These are phyloP conservation scores for Noctua pronuba DNA, from an alignment of 2,888 invertebrate genomes.

Conservation along the genomic window DNA sequence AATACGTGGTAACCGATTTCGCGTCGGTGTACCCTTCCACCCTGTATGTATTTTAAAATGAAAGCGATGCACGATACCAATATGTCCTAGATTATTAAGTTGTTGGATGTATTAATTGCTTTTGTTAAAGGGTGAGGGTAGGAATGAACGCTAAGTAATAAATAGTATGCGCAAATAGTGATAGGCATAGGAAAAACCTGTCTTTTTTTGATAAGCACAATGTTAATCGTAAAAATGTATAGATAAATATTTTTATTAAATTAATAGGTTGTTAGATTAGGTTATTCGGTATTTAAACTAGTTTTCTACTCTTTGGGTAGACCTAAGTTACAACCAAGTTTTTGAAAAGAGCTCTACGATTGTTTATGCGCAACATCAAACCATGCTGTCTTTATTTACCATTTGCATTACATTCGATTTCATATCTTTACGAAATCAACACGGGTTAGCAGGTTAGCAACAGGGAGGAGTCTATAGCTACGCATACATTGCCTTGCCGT, in stretches of 20 bases:
- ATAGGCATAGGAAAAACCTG: neutral
- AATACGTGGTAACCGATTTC: no score
- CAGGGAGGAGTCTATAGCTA: slow-evolving; percentile 16
- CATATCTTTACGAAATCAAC: slow-evolving; percentile 32
- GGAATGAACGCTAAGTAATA: neutral
- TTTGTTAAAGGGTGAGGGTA: slow-evolving; percentile 19
- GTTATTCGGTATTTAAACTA: no score
- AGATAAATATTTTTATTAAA: no score
- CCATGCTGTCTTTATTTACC: no score
- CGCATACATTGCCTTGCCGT: slow-evolving; percentile 40
- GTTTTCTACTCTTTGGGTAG: no score
- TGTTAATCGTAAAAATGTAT: no score
- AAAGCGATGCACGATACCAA: neutral
- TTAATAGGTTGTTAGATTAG: neutral
- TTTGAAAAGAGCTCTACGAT: neutral
- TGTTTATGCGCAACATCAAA: neutral
- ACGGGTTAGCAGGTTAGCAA: slow-evolving; percentile 46
- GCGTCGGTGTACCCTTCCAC: no score
- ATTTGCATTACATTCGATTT: slow-evolving; percentile 3
- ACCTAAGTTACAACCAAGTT: neutral
- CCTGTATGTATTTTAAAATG: slow-evolving; percentile 13
- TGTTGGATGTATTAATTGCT: slow-evolving; percentile 24
- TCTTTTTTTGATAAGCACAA: neutral
- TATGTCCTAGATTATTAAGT: slow-evolving; percentile 1
- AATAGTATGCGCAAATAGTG: slow-evolving; percentile 4